Conservation (phyloP, 2,797 vertebrate species). For the Oophaga sylvatica region DNA sequence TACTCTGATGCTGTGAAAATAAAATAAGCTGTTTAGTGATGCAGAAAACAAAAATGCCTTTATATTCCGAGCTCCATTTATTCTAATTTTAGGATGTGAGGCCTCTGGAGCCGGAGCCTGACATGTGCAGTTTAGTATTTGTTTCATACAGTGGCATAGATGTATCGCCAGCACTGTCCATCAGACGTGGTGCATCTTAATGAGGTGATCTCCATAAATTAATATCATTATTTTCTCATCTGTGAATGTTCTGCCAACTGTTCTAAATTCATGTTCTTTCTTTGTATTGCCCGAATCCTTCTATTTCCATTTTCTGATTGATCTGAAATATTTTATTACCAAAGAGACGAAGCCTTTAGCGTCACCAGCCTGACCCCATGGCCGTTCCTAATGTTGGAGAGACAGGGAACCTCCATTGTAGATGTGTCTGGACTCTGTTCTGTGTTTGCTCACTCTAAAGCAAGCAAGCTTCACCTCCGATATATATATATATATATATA, state of each 20-base stretch:
- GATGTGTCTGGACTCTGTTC: background rate
- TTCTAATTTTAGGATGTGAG: conserved; percentile 10
- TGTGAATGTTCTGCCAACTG: background rate
- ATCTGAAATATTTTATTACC: conserved; percentile 5
- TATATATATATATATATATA: no score
- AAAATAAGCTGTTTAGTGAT: conserved; percentile 35
- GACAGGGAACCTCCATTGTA: background rate
- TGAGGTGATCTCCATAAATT: conserved; percentile 17
- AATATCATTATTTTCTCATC: background rate
- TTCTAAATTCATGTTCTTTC: background rate
- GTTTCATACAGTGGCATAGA: no score
- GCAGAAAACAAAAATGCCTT: conserved; percentile 19
- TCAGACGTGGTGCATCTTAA: conserved; percentile 1
- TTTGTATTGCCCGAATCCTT: background rate
- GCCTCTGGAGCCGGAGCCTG: background rate
- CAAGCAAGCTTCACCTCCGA: no score
- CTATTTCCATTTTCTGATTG: background rate
- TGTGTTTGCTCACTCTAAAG: background rate
- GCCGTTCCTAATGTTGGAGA: background rate
- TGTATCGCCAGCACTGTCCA: background rate
- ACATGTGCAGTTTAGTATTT: background rate
- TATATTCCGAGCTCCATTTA: background rate
- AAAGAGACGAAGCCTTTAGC: background rate
- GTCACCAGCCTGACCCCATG: background rate
- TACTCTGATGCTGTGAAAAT: conserved; percentile 26